Evolutionary conservation across 2,113 vertebrate genomes (phyloP), one percentile per base, ranked within the genome.

Genomic region (Elachura formosa): DNA sequence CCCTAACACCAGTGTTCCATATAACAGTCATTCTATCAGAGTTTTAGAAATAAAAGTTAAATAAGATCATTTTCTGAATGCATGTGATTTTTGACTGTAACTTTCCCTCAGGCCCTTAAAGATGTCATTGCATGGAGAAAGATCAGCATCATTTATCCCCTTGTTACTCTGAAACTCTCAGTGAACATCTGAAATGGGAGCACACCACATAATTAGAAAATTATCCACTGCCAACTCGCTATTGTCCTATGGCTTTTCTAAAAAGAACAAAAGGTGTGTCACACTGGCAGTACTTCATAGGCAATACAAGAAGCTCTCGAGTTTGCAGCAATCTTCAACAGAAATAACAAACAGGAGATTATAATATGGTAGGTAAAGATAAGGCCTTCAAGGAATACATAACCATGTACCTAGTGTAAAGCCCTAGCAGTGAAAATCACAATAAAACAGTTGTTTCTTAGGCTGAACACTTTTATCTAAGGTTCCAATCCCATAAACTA

Each of bases 301-400:
- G 89, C 96, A 76, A 85, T 59, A 73, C 78, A 77, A 64, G 84
- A 72, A 96, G 83, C 81, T 93, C 62, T 92, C 82, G 93, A 95
- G 67, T 93, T 97, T 97, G 97, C 96, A 97, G 91, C 96, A 97
- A 91, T 97, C 84, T 96, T 97, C 97, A 98, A 97, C 97, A 63
- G 64, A 90, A 90, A 79, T 97, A 98, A 98, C 97, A 97, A 97
- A 96, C 90, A 97, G 81, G 94, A 96, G 88, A 91, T 98, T 97
- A 98, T 98, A 97, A 97, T 90, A 94, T 55, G 93, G 96, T 91
- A 97, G 96, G 96, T 97, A 97, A 97, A 98, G 96, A 92, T 95
- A 93, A 97, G 96, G 96, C 94, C 97, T 97, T 97, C 98, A 97
- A 98, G 95, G 97, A 97, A 97, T 91, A 97, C 93, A 97, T 98